Percentiles rank a stretch among this genome's conserved stretches.
Evolutionary conservation across 2,888 invertebrate genomes (phyloP).

Genomic region (Fragum whitleyi): DNA sequence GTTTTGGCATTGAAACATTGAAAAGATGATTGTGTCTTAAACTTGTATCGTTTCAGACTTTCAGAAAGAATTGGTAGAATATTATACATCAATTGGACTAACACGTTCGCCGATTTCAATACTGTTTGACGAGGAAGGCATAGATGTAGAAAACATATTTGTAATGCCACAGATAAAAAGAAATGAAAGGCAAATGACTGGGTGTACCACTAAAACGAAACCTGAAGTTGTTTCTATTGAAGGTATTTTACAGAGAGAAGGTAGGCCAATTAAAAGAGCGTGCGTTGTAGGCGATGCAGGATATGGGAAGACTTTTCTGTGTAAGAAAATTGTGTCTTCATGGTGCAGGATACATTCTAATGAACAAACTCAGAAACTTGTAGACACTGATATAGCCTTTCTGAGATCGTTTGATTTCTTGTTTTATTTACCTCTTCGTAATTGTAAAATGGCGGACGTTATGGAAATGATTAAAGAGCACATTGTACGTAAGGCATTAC

Average conservation of each 20-base stretch:
- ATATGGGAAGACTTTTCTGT: constrained; percentile 8
- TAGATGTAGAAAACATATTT: background rate
- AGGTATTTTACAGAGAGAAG: background rate
- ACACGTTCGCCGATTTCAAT: background rate
- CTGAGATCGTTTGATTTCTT: constrained; percentile 20
- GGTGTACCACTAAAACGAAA: background rate
- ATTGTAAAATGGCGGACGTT: background rate
- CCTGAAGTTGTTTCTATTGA: background rate
- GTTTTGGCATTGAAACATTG: too few species aligned
- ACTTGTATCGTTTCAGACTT: constrained; percentile 10
- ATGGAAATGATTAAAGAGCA: constrained; percentile 14
- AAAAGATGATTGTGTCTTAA: too few species aligned
- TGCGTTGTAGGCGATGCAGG: constrained; percentile 15
- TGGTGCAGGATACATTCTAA: constrained; percentile 11
- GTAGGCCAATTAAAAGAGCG: background rate
- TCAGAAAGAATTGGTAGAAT: background rate
- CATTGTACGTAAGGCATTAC: background rate
- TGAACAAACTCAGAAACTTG: background rate
- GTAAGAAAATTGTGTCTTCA: constrained; percentile 16
- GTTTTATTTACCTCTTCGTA: constrained; percentile 21
- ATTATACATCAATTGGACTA: background rate
- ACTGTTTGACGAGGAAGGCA: background rate
- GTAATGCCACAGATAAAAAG: background rate
- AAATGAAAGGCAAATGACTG: too few species aligned
- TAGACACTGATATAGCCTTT: background rate